Conservation (phyloP, 2,113 vertebrate genomes). For the Passer domesticus region DNA sequence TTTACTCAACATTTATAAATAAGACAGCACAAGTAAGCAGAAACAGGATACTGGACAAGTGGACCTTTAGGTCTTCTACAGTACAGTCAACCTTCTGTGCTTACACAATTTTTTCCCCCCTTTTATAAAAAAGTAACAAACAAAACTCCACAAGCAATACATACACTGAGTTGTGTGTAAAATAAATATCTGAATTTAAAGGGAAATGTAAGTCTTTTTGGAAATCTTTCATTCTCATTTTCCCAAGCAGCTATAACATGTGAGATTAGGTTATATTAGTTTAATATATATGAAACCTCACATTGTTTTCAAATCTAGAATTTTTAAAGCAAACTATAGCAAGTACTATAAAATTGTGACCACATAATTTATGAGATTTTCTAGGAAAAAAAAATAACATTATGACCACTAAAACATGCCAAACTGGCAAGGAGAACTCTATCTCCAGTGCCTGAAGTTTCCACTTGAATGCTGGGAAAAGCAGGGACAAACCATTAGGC, state of each 20-base stretch:
- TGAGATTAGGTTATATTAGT: background rate
- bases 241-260: background rate
- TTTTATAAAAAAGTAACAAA: background rate
- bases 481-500: background rate
- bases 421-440: background rate
- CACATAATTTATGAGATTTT: background rate
- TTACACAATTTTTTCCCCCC: background rate
- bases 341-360: background rate
- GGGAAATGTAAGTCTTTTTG: background rate
- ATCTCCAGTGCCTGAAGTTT: background rate
- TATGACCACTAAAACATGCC: background rate
- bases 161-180: background rate
- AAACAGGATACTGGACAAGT: background rate
- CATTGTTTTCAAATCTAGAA: background rate
- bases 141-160: background rate
- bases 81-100: background rate
- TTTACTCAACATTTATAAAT: background rate
- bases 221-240: background rate
- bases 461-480: background rate
- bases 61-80: background rate
- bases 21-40: background rate
- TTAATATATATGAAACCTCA: background rate
- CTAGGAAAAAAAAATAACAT: background rate
- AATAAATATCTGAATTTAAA: background rate
- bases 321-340: background rate